Conservation (phyloP, 2,888 invertebrate species). For the Apodemia zela region DNA sequence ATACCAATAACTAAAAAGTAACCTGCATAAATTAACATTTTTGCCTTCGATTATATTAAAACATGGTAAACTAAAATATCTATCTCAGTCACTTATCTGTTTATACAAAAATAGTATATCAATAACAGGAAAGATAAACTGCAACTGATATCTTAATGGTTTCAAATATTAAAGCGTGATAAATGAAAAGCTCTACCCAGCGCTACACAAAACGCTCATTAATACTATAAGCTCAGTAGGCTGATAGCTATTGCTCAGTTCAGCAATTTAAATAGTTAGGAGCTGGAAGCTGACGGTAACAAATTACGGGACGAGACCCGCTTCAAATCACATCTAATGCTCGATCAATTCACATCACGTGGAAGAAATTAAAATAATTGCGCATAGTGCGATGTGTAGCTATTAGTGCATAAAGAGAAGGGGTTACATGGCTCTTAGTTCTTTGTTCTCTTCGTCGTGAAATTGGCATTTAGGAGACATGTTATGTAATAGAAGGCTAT, state of each 20-base stretch:
- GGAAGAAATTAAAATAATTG: constrained; percentile 77
- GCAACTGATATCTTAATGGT: background rate
- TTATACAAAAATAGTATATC: too few species aligned
- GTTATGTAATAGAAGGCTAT: background rate
- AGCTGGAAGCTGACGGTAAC: constrained; percentile 46
- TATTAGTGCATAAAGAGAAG: constrained; percentile 10
- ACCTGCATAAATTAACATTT: too few species aligned
- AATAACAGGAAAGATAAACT: background rate
- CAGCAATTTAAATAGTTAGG: constrained; percentile 52
- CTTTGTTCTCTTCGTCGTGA: background rate
- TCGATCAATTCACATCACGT: constrained; percentile 66
- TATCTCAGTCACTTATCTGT: too few species aligned
- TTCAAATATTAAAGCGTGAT: constrained; percentile 6
- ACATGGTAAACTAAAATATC: too few species aligned
- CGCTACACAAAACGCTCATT: constrained; percentile 17
- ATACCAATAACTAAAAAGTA: too few species aligned
- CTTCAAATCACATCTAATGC: constrained; percentile 59
- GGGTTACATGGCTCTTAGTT: constrained; percentile 14
- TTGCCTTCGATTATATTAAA: too few species aligned
- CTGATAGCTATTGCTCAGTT: constrained; percentile 11
- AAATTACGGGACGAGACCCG: constrained; percentile 49
- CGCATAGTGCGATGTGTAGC: constrained; percentile 32
- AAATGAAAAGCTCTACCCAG: background rate
- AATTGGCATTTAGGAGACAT: background rate
- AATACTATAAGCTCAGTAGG: constrained; percentile 20